Evolutionary conservation across 2,888 invertebrate species (phyloP).

Genomic region (Ectemnius continuus): DNA sequence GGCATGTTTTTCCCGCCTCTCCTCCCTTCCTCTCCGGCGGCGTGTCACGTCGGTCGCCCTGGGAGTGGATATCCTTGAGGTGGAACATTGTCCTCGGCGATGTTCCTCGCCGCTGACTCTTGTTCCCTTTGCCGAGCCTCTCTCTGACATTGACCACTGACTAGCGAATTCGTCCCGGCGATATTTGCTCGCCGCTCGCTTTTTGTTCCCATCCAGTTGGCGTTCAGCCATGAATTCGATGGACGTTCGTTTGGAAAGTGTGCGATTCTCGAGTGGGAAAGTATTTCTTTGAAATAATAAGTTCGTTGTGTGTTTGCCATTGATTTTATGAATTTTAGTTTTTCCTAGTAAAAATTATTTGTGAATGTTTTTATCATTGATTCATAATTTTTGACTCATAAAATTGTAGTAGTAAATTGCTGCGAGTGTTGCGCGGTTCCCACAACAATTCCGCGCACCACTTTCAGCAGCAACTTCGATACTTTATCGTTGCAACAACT

Average conservation of each 20-base stretch:
- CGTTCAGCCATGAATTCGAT: not conserved
- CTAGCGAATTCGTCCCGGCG: constrained; percentile 21
- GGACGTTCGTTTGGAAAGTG: not conserved
- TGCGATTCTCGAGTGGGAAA: too few species aligned
- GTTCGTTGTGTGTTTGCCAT: too few species aligned
- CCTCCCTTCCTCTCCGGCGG: constrained; percentile 21
- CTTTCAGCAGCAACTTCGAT: too few species aligned
- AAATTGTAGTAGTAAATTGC: too few species aligned
- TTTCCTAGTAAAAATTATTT: too few species aligned
- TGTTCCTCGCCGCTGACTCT: constrained; percentile 37
- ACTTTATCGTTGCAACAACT: too few species aligned
- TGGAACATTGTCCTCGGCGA: constrained; percentile 71
- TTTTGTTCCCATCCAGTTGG: not conserved
- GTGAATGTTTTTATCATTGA: too few species aligned
- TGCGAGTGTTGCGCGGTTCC: too few species aligned
- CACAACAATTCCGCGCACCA: too few species aligned
- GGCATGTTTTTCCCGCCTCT: not conserved
- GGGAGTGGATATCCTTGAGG: constrained; percentile 72
- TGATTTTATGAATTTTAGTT: too few species aligned
- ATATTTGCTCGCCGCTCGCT: constrained; percentile 1
- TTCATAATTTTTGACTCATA: too few species aligned
- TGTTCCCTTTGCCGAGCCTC: constrained; percentile 30
- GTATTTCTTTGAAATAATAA: not conserved
- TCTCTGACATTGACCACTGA: constrained; percentile 51
- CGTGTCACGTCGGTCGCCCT: constrained; percentile 13